Percentiles rank a stretch among this genome's conserved stretches.
phyloP scores from a whole-genome alignment of 2,113 vertebrate genomes.

The Pluvianellus socialis region DNA sequence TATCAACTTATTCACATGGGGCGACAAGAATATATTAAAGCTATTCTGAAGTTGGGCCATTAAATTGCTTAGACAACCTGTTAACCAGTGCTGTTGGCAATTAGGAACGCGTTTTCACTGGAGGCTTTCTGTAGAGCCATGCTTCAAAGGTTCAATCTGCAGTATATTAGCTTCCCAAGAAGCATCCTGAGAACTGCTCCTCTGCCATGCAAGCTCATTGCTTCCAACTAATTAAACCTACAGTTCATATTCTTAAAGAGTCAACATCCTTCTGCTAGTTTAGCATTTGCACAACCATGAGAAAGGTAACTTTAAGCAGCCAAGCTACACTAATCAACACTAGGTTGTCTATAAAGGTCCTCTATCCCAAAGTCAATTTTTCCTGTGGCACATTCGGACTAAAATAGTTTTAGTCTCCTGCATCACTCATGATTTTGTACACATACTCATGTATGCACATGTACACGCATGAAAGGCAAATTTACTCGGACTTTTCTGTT shows the following conservation, averaged over 20 bases:
- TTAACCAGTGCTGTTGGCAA: constrained; percentile 11
- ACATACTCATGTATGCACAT: not conserved
- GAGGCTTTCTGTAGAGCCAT: not conserved
- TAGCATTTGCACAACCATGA: not conserved
- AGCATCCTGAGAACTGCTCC: not conserved
- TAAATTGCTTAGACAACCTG: constrained; percentile 38
- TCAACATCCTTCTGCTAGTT: not conserved
- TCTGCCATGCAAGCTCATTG: not conserved
- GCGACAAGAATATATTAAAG: constrained; percentile 46
- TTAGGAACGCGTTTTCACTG: not conserved
- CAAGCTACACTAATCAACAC: not conserved
- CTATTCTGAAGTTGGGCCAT: constrained; percentile 3
- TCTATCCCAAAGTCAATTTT: not conserved
- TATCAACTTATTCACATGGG: constrained; percentile 46
- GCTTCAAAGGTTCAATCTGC: constrained; percentile 25
- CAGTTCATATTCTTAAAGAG: not conserved
- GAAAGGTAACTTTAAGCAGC: not conserved
- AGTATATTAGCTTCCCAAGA: not conserved
- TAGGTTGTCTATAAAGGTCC: not conserved
- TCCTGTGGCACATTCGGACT: not conserved
- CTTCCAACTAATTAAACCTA: constrained; percentile 2
- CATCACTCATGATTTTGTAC: not conserved
- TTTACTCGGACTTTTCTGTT: not conserved
- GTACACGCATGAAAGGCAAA: not conserved
- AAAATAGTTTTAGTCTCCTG: not conserved